These are phyloP conservation scores for Zele albiditarsus DNA, from an alignment of 2,888 invertebrate species.

Conservation along the genomic window DNA sequence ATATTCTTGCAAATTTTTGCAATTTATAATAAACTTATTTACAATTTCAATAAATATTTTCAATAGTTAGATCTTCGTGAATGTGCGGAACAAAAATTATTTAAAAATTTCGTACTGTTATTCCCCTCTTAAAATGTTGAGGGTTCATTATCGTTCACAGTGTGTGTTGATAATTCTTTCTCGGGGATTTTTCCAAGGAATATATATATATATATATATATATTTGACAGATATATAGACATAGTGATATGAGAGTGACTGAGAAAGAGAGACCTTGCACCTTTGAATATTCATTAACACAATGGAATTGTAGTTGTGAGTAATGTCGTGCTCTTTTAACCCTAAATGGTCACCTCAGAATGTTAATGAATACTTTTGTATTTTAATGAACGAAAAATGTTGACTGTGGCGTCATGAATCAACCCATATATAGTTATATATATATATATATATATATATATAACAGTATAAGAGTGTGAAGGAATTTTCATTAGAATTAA, in stretches of 20 bases:
- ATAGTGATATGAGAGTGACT: neutral
- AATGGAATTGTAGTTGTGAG: slow-evolving; percentile 61
- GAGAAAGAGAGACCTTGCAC: slow-evolving; percentile 57
- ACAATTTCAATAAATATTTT: no score
- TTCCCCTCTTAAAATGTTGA: no score
- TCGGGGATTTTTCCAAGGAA: no score
- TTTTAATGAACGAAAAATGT: slow-evolving; percentile 60
- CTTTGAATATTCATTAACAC: slow-evolving; percentile 66
- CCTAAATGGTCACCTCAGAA: slow-evolving; percentile 64
- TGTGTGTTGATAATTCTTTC: no score
- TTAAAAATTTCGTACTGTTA: no score
- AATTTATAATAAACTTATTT: no score
- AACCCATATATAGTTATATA: neutral
- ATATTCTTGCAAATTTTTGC: no score
- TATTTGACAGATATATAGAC: neutral
- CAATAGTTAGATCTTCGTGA: no score
- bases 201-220: no score
- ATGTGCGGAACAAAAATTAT: no score
- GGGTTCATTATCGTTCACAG: no score
- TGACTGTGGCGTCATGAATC: slow-evolving; percentile 27
- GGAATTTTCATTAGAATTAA: slow-evolving; percentile 6
- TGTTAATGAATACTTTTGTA: slow-evolving; percentile 69
- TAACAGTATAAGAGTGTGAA: neutral
- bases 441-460: neutral
- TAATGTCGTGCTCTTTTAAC: slow-evolving; percentile 66